A percentile compares a stretch with the other conserved stretches of the same genome.
Evolutionary conservation across 2,797 vertebrate genomes (phyloP).

Genomic region (Thunnus albacares): DNA sequence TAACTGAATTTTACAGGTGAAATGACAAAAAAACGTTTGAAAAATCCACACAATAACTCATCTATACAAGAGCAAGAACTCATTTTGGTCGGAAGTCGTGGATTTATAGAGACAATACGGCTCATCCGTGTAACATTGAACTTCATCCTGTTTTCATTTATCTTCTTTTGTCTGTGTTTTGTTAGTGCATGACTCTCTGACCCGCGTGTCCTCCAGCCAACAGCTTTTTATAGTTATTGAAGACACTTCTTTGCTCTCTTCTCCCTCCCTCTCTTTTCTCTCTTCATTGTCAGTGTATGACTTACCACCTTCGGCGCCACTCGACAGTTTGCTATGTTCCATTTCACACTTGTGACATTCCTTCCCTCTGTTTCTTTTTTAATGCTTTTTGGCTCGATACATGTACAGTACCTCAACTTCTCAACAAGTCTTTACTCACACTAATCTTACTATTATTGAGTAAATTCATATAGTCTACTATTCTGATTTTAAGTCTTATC

Average conservation of each 20-base stretch:
- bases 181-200: conserved; percentile 15
- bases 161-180: conserved; percentile 6
- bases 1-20: background rate
- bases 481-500: background rate
- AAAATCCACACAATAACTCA: background rate
- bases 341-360: background rate
- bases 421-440: background rate
- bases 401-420: background rate
- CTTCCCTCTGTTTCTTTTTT: background rate
- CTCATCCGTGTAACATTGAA: conserved; percentile 9
- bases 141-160: conserved; percentile 6
- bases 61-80: background rate
- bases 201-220: conserved; percentile 9
- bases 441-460: background rate
- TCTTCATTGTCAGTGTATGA: background rate
- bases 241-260: background rate
- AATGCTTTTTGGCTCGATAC: background rate
- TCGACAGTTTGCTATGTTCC: background rate
- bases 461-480: background rate
- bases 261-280: background rate
- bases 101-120: background rate
- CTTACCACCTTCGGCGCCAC: background rate
- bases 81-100: background rate
- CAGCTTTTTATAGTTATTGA: conserved; percentile 25
- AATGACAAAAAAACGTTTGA: background rate